These are phyloP conservation scores for Tetragnatha montana DNA, from an alignment of 2,888 invertebrate species.

Conservation along the genomic window DNA sequence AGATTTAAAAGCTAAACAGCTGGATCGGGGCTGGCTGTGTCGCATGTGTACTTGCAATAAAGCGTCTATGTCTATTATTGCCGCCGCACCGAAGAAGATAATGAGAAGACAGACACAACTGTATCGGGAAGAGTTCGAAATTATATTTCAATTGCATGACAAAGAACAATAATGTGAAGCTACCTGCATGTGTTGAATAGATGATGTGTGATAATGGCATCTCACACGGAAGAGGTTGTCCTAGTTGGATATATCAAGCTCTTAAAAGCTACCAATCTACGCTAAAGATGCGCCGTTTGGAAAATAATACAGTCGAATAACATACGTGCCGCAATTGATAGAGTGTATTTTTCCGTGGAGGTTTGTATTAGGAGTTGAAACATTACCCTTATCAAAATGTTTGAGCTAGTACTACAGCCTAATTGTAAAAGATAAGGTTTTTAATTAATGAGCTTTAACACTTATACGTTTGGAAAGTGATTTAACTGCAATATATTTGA, in stretches of 20 bases:
- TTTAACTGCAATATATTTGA: not conserved
- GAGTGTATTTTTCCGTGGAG: not conserved
- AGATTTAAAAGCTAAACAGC: slow-evolving; percentile 2
- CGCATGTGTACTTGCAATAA: slow-evolving; percentile 58
- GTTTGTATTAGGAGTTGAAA: not conserved
- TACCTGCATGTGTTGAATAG: slow-evolving; percentile 59
- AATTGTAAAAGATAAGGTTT: too few relatives aligned
- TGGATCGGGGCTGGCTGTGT: slow-evolving; percentile 18
- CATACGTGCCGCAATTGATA: slow-evolving; percentile 2
- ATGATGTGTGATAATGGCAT: slow-evolving; percentile 35
- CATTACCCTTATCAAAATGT: not conserved
- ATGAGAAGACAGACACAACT: slow-evolving; percentile 55
- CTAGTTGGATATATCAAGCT: slow-evolving; percentile 19
- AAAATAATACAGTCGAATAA: slow-evolving; percentile 13
- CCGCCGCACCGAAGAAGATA: slow-evolving; percentile 34
- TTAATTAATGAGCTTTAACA: too few relatives aligned
- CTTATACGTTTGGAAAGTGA: not conserved
- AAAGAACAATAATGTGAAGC: slow-evolving; percentile 44
- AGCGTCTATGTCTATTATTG: slow-evolving; percentile 39
- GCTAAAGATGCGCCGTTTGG: slow-evolving; percentile 2
- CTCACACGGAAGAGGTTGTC: slow-evolving; percentile 41
- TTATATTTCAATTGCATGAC: slow-evolving; percentile 67
- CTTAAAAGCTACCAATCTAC: slow-evolving; percentile 37
- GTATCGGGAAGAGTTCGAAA: slow-evolving; percentile 42
- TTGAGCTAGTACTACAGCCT: too few relatives aligned